These are phyloP conservation scores for Villa cingulata DNA, from an alignment of 2,888 invertebrate genomes.

Conservation along the genomic window DNA sequence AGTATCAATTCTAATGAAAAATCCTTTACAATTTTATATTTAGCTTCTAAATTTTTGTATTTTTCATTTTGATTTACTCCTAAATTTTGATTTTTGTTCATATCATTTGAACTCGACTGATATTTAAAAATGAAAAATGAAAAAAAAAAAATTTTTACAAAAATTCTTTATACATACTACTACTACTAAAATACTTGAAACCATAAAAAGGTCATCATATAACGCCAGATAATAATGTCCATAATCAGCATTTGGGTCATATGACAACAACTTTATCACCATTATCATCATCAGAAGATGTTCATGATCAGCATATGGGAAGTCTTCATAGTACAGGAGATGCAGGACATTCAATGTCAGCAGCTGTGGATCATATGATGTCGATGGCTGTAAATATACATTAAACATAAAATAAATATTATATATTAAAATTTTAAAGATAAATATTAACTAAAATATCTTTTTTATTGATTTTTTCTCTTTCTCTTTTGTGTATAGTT, in stretches of 20 bases:
- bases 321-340: constrained; percentile 18
- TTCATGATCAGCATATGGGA: constrained; percentile 9
- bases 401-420: not conserved
- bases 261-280: not conserved
- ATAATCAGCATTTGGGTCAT: not conserved
- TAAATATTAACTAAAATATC: not conserved
- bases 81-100: too few species aligned
- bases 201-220: not conserved
- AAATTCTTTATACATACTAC: too few species aligned
- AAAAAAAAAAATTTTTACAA: too few species aligned
- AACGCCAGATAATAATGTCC: not conserved
- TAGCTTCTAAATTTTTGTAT: too few species aligned
- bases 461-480: not conserved
- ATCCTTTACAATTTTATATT: too few species aligned
- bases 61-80: too few species aligned
- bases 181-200: too few species aligned
- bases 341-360: not conserved
- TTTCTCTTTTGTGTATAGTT: constrained; percentile 43
- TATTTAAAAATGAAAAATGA: too few species aligned
- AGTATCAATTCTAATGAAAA: too few species aligned
- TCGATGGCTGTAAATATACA: constrained; percentile 31
- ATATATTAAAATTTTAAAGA: not conserved
- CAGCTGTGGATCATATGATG: constrained; percentile 28
- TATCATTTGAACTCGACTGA: too few species aligned
- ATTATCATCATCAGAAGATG: not conserved